Evolutionary conservation across 2,888 invertebrate species (phyloP), one percentile per base, ranked within the genome.

Genomic region (Chrysodeixis includens): DNA sequence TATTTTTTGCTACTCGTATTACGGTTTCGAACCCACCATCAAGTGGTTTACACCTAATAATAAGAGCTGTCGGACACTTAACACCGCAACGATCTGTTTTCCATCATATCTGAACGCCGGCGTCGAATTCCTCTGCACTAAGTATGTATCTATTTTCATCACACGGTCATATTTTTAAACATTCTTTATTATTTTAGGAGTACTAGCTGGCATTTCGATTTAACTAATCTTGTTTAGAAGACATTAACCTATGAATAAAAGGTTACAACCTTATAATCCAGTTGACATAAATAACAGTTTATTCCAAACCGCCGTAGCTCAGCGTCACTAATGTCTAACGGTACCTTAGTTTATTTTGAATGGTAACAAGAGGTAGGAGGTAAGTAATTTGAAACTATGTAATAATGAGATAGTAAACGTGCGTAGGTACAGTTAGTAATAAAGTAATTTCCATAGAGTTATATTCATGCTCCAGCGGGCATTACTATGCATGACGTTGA

Each of bases 21-120:
- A 76, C 69, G 57, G 61, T 75, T 76, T 68, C 58, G 61, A 82
- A 75, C 73, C 69, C 64, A 69, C 69, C 62, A 71, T 83, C 79
- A 71, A 83, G 78, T 76, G 78, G 74, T 86, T 88, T 79, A 82
- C 90, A 88, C 87, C 79, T 85, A 84, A 86, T 88, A 86, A 74
- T 78, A 74, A 83, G 78, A 83, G 63, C 78, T 84, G 86, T 86
- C 88, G 83, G 86, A 83, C 81, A 89, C 84, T 88, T 83, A 87
- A 86, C 87, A 87, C 89, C 78, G 64, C 74, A 66, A 75, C 75
- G 78, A 86, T 90, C 90, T 92, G 91, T 83, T 90, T 87, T 89
- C 81, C 81, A 89, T 91, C 89, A 84, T 83, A 81, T 84, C 60
- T 74, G 71, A 82, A 73, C 77, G 79, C 40, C 64, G 60, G 74